These are phyloP conservation scores for Synergus japonicus DNA, from an alignment of 2,888 invertebrate species.

Conservation along the genomic window DNA sequence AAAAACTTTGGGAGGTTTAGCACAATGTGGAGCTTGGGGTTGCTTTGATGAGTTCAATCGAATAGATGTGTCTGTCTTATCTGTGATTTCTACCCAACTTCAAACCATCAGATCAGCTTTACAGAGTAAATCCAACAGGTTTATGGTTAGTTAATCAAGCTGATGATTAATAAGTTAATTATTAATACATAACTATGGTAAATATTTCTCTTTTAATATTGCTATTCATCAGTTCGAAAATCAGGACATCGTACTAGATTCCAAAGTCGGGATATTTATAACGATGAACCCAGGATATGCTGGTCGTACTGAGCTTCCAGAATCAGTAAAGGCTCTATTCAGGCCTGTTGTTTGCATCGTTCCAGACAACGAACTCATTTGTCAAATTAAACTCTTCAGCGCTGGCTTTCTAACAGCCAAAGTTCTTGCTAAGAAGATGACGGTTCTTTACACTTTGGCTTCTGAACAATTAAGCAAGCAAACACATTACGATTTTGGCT, in stretches of 20 bases:
- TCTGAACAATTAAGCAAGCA: constrained; percentile 94
- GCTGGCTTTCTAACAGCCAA: constrained; percentile 95
- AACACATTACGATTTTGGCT: constrained; percentile 95
- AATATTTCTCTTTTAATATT: background rate
- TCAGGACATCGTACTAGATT: constrained; percentile 88
- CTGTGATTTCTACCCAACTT: constrained; percentile 94
- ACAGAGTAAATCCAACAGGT: constrained; percentile 85
- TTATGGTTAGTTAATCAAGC: constrained; percentile 81
- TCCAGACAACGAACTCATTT: constrained; percentile 94
- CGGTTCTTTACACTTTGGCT: constrained; percentile 91
- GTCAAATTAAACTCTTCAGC: constrained; percentile 93
- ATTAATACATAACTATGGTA: background rate
- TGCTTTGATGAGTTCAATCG: constrained; percentile 97
- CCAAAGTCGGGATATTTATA: constrained; percentile 94
- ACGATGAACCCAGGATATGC: constrained; percentile 98
- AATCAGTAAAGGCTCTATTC: constrained; percentile 94
- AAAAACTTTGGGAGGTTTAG: constrained; percentile 86
- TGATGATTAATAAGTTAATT: background rate
- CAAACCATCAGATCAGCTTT: constrained; percentile 93
- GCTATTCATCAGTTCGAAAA: constrained; percentile 85
- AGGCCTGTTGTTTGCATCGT: constrained; percentile 95
- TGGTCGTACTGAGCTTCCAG: constrained; percentile 93
- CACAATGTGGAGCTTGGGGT: constrained; percentile 96
- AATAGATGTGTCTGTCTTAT: constrained; percentile 94
- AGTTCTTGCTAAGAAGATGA: constrained; percentile 95